Percentiles rank a stretch among this genome's conserved stretches.
Evolutionary conservation across 1,140 invertebrate species (phyloP).

Genomic region (Drosophila tristis): DNA sequence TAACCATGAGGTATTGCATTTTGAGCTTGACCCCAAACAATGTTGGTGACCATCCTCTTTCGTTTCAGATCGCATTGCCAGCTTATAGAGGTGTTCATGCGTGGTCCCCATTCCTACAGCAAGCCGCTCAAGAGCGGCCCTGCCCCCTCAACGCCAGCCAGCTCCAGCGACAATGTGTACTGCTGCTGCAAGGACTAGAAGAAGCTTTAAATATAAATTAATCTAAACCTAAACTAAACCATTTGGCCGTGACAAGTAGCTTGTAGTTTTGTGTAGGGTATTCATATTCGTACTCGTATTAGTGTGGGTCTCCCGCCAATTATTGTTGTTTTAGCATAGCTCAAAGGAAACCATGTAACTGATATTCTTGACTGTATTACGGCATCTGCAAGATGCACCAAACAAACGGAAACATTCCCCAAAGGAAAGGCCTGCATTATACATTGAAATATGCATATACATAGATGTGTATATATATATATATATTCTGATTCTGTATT

Average conservation of each 20-base stretch:
- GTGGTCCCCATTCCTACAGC: conserved; percentile 83
- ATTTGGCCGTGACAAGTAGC: conserved; percentile 72
- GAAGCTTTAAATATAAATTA: conserved; percentile 48
- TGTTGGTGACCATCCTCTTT: neutral
- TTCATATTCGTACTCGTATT: conserved; percentile 39
- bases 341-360: conserved; percentile 37
- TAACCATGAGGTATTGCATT: conserved; percentile 88
- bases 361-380: conserved; percentile 73
- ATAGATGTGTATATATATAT: conserved; percentile 16
- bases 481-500: conserved; percentile 39
- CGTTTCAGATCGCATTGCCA: conserved; percentile 85
- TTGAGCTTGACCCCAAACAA: neutral
- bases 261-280: conserved; percentile 55
- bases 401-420: conserved; percentile 61
- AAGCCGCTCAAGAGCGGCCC: conserved; percentile 53
- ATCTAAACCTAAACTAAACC: conserved; percentile 50
- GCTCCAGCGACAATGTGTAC: conserved; percentile 74
- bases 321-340: conserved; percentile 50
- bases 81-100: conserved; percentile 86
- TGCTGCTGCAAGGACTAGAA: conserved; percentile 74
- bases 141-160: conserved; percentile 55
- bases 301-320: conserved; percentile 25
- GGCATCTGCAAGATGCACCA: conserved; percentile 67
- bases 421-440: conserved; percentile 55
- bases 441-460: conserved; percentile 31